Evolutionary conservation across 2,888 invertebrate species (phyloP), one percentile per base, ranked within the genome.

Genomic region (Ypsolopha sequella): DNA sequence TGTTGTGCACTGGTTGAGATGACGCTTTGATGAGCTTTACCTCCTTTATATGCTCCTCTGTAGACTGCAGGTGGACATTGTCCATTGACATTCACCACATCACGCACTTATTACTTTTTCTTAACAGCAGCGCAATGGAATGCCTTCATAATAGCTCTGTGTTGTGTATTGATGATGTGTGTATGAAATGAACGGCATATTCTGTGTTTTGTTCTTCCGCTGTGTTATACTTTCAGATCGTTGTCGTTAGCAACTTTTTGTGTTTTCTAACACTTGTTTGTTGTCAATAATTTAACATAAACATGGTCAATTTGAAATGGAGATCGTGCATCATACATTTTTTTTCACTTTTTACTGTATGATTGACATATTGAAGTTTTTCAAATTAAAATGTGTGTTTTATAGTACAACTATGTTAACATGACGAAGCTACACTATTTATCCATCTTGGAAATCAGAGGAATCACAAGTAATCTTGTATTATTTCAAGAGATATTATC

Each of bases 41-140:
- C 58, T 56, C 58, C 60, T 52, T 13, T 48, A 56, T 41, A 51
- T 13, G 52, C 48, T 50, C 51, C 56, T 24, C 38, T 52, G 51
- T 52, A 50, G 51, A 48, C 56, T 51, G 59, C 51, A 33, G 39
- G 35, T 44, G 33, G 13, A 48, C 33, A 33, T 24, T 24, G 33
- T 33, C 11, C 52, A 52, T 55, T 52, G 49, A 49, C 51, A 55
- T 55, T 53, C 55, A 41, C 24, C 44, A 34, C 51, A 36, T 11
- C 50, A 24, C 33, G 35, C 49, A 8, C 44, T 10, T 41, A 10
- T 35, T 41, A 38, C 41, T 43, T 50, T 50, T 41, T 50, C 43
- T 41, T 36, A 34, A 41, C 35, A 39, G n/a, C 38, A 38, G 41
- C 39, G 14, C 33, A 48, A 48, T 39, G 48, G 39, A 38, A 39